Evolutionary conservation across 92 coral and sea anemone species (phyloP), one percentile per base, ranked within the genome.

Genomic region (Umimayanthus chanpuru): DNA sequence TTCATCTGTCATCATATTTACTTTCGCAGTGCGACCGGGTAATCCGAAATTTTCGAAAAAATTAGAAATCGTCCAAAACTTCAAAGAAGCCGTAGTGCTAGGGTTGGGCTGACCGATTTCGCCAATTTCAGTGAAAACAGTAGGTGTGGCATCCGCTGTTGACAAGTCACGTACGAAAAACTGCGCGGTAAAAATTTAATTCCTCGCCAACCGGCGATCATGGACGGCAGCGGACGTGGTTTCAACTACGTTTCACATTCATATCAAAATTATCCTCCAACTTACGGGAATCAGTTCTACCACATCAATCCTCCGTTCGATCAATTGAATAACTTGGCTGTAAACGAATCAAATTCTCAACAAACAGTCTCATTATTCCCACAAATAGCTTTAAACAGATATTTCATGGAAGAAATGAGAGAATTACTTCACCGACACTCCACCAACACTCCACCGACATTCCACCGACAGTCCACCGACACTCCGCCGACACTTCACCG

Each of bases 51-150:
- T n/a, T n/a, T n/a, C n/a, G n/a, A n/a, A n/a, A n/a, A n/a, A n/a
- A n/a, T n/a, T n/a, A n/a, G n/a, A n/a, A n/a, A n/a, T n/a, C n/a
- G 56, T 26, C 80, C 76, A 85, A 85, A 85, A 85, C 88, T 85
- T 85, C 80, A 85, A 85, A 85, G 88, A 85, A 67, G 88, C 88
- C 81, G 80, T 72, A n/a, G 80, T 85, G 88, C 88, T 39, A 20
- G 88, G 88, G 67, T 70, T 80, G 88, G 88, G 80, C 68, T 73
- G 78, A 73, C 78, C 50, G 78, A 30, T 11, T 73, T 73, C 44
- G 78, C 78, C 78, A 30, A 73, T 73, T 73, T 73, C 30, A 36
- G 12, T 73, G 78, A 73, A 73, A 73, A 73, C 78, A 73, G 30
- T 29, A 73, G 78, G 78, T 21, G 5, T 70, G 29, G 75, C 75